Base-by-base conservation (phyloP, 2,888 invertebrate genomes). In the Tiphia femorata region DNA sequence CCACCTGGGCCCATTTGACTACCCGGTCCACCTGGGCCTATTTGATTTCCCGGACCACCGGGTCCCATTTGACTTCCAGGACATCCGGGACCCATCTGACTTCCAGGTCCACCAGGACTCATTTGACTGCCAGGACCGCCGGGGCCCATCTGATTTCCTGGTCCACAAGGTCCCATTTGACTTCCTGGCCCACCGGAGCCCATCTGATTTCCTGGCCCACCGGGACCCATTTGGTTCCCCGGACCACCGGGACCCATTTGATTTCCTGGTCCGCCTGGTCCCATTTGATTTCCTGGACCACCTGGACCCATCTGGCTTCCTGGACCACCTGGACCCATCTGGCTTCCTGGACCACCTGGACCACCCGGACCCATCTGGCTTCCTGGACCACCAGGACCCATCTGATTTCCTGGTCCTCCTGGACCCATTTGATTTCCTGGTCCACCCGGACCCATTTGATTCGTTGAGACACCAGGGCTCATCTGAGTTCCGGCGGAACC, bases 131-230 rank as follows among this genome's bases (percentile, higher is more conserved):
- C 12, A 7, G 55, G 52, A n/a, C 52, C 47, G 41, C 44, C 47
- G 14, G 47, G 4, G 1, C 42, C 2, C 37, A 57, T 63, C 23
- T 80, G 83, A 10, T 77, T 75, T 42, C 72, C 70, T 19, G 76
- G 77, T 3, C 76, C 80, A 14, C 70, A 67, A 2, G 74, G 70
- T 1, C 72, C 63, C 49, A 72, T 68, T 16, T 71, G 74, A 7
- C 70, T 64, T 29, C 65, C 61, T 12, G 69, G 73, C 3, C 70
- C 74, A 17, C 62, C 53, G 0, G 75, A 67, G 1, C 73, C 76
- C 67, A 79, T 79, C 3, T 86, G 84, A n/a, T 83, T 84, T 42
- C 81, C 82, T 58, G 79, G 80, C 29, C 80, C 81, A 3, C 75
- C 71, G 29, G 76, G 69, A 47, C 73, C 73, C 20, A 84, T 81